Evolutionary conservation across 2,797 vertebrate genomes (phyloP).

Genomic region (Halcyon smyrnensis): DNA sequence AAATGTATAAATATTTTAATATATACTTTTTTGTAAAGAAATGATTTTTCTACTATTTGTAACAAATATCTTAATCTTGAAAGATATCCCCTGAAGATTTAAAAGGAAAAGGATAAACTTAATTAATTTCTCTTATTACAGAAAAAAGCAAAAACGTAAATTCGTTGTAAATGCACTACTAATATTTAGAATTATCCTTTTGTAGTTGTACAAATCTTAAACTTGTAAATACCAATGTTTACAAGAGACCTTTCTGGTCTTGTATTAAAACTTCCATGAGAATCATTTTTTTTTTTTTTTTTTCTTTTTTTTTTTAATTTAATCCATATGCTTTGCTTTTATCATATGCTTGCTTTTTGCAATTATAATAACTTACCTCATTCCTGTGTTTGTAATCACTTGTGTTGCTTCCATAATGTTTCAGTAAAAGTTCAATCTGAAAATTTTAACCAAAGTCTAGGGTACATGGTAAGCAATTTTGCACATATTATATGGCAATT

Average conservation of each 20-base stretch:
- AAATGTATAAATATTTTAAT: conserved; percentile 86
- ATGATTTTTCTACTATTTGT: conserved; percentile 83
- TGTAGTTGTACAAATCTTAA: conserved; percentile 74
- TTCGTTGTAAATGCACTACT: conserved; percentile 81
- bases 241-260: conserved; percentile 76
- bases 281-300: conserved; percentile 57
- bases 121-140: conserved; percentile 60
- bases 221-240: conserved; percentile 77
- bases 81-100: conserved; percentile 76
- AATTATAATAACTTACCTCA: conserved; percentile 82
- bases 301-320: conserved; percentile 39
- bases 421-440: conserved; percentile 71
- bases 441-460: conserved; percentile 79
- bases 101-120: conserved; percentile 73
- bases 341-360: conserved; percentile 84
- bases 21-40: conserved; percentile 84
- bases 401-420: conserved; percentile 76
- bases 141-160: conserved; percentile 33
- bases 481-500: conserved; percentile 76
- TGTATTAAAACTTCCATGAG: conserved; percentile 67
- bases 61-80: conserved; percentile 76
- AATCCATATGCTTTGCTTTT: conserved; percentile 78
- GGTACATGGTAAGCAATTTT: conserved; percentile 81
- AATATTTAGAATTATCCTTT: conserved; percentile 62
- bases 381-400: conserved; percentile 78